Conservation (phyloP, 2,113 vertebrate genomes). For the Dryoscopus gambensis region DNA sequence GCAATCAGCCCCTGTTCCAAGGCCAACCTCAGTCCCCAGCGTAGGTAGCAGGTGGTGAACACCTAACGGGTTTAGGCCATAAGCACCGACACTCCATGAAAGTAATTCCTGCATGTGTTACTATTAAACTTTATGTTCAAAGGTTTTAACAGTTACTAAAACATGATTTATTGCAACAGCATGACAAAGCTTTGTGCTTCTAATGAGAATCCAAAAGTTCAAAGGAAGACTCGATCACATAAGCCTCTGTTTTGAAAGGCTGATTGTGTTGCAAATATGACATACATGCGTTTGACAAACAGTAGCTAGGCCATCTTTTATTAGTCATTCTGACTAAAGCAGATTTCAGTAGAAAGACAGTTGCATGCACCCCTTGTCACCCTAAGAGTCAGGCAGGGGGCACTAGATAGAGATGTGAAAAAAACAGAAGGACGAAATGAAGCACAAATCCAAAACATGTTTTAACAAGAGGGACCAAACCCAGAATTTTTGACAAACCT, state of each 20-base stretch:
- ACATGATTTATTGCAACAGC: background rate
- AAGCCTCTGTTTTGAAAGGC: background rate
- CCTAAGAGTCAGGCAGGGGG: background rate
- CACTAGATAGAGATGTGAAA: background rate
- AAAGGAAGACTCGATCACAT: constrained; percentile 31
- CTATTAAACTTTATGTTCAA: constrained; percentile 1
- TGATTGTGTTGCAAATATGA: background rate
- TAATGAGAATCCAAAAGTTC: background rate
- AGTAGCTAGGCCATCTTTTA: background rate
- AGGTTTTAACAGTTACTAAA: constrained; percentile 17
- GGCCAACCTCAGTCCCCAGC: background rate
- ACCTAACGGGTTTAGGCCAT: background rate
- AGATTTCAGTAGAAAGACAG: background rate
- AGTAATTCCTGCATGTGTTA: background rate
- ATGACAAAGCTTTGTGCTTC: background rate
- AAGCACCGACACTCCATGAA: rapidly evolving
- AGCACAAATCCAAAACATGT: background rate
- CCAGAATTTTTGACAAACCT: background rate
- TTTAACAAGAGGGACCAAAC: background rate
- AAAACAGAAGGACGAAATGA: background rate
- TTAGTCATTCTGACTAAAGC: background rate
- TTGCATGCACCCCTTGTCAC: background rate
- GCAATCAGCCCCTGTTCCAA: background rate
- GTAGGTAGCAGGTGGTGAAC: background rate
- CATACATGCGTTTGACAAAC: background rate